Evolutionary conservation across 2,113 vertebrate species (phyloP).

Genomic region (Psilopsiagon aymara): DNA sequence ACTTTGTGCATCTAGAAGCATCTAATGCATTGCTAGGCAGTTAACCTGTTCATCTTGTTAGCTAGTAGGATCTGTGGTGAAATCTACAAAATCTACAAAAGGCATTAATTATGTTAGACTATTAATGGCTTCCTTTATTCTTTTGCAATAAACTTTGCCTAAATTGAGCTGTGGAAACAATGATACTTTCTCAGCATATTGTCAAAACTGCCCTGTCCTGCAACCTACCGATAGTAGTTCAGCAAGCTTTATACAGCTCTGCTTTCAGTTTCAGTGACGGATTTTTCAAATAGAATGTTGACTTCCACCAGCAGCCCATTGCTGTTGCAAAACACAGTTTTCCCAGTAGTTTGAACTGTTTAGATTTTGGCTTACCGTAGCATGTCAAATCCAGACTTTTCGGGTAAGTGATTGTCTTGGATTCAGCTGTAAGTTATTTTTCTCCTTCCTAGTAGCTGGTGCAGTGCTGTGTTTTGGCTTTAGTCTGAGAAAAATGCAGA

Average conservation of each 20-base stretch:
- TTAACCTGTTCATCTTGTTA: neutral
- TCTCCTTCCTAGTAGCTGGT: neutral
- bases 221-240: neutral
- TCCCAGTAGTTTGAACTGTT: neutral
- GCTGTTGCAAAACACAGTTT: neutral
- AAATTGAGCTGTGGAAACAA: neutral
- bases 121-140: neutral
- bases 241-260: neutral
- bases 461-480: neutral
- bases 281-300: neutral
- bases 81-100: neutral
- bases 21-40: neutral
- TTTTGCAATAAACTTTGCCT: neutral
- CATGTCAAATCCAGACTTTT: neutral
- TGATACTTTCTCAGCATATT: neutral
- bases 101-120: neutral
- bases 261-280: neutral
- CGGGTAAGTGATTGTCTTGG: neutral
- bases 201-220: neutral
- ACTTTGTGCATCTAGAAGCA: neutral
- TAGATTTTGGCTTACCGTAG: neutral
- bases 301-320: neutral
- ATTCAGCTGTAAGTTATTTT: neutral
- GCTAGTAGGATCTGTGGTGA: neutral
- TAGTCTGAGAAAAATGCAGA: neutral